Percentiles rank a stretch among this genome's conserved stretches.
These are phyloP conservation scores for Caenorhabditis plicata DNA, from an alignment of 2,888 invertebrate genomes.

Conservation along the genomic window DNA sequence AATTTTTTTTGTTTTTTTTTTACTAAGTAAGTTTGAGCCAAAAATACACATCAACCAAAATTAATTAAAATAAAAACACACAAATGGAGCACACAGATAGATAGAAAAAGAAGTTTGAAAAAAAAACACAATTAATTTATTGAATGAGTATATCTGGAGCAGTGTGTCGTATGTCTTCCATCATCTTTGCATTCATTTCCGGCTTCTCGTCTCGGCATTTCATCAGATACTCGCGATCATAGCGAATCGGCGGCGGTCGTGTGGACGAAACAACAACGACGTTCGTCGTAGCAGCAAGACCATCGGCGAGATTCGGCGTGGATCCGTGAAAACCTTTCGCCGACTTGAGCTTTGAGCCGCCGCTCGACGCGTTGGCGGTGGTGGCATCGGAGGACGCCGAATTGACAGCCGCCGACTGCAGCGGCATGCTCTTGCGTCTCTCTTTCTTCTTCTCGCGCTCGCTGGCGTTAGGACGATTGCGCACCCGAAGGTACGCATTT, in stretches of 20 bases:
- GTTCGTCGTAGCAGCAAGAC: slow-evolving; percentile 25
- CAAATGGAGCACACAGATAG: no score
- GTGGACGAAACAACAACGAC: slow-evolving; percentile 13
- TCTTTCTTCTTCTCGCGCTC: slow-evolving; percentile 53
- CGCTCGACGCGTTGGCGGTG: no score
- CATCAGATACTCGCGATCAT: slow-evolving; percentile 32
- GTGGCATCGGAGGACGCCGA: no score
- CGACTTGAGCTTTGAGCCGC: no score
- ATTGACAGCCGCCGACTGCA: slow-evolving; percentile 32
- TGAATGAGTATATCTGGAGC: slow-evolving; percentile 31
- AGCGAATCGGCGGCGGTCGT: slow-evolving; percentile 14
- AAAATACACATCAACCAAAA: no score
- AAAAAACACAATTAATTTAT: no score
- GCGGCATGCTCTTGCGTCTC: slow-evolving; percentile 59
- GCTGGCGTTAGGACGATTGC: slow-evolving; percentile 42
- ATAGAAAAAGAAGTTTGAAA: slow-evolving; percentile 17
- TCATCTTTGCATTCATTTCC: slow-evolving; percentile 14
- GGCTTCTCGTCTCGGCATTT: slow-evolving; percentile 13
- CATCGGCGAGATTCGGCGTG: slow-evolving; percentile 42
- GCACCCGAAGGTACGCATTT: slow-evolving; percentile 49
- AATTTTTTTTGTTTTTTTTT: no score
- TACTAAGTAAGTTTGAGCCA: no score
- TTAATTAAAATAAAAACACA: no score
- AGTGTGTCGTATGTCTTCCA: slow-evolving; percentile 11
- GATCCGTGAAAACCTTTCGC: slow-evolving; percentile 40